Conservation (phyloP, 2,797 vertebrate genomes). For the Epinephelus malabaricus region DNA sequence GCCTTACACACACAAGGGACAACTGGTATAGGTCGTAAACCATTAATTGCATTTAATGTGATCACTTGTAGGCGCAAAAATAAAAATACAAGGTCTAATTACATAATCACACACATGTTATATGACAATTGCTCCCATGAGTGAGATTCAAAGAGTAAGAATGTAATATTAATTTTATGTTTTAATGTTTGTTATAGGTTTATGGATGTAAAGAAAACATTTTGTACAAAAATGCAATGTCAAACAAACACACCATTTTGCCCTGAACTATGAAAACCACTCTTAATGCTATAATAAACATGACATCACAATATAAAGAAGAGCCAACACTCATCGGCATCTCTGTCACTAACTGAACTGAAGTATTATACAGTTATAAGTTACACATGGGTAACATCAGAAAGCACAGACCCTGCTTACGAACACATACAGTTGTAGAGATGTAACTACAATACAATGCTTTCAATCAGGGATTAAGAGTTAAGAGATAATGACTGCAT, state of each 20-base stretch:
- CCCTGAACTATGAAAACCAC: slow-evolving; percentile 72
- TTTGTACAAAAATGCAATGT: slow-evolving; percentile 16
- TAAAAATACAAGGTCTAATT: not conserved
- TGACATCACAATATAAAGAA: not conserved
- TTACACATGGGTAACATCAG: not conserved
- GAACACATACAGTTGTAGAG: slow-evolving; percentile 12
- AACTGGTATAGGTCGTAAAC: not conserved
- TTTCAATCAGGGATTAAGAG: not conserved
- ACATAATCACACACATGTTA: slow-evolving; percentile 22
- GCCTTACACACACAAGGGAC: not conserved
- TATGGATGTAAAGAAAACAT: slow-evolving; percentile 25
- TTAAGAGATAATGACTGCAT: slow-evolving; percentile 6
- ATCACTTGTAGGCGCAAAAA: slow-evolving; percentile 18
- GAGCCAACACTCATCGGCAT: not conserved
- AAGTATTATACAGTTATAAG: not conserved
- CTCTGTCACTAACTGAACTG: not conserved
- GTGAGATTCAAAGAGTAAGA: slow-evolving; percentile 49
- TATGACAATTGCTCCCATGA: slow-evolving; percentile 39
- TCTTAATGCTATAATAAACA: slow-evolving; percentile 26
- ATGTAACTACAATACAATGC: slow-evolving; percentile 16
- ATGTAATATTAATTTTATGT: slow-evolving; percentile 47
- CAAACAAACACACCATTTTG: slow-evolving; percentile 16
- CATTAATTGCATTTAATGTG: slow-evolving; percentile 1
- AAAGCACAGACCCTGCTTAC: not conserved
- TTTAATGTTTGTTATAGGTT: slow-evolving; percentile 38